Base-by-base conservation (phyloP, 2,797 vertebrate species). In the Enteromius viviparus region DNA sequence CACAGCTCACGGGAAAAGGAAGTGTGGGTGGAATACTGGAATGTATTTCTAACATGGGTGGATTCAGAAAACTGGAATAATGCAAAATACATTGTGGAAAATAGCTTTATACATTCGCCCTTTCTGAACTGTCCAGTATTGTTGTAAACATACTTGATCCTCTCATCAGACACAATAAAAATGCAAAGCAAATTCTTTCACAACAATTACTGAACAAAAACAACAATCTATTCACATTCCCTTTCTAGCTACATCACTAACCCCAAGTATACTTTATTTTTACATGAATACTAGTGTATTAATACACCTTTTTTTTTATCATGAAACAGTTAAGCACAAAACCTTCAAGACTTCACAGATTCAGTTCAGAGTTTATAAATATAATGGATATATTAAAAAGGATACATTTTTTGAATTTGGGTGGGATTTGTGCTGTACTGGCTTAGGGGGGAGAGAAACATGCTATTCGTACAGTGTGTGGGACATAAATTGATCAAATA, bases 1-100 rank as follows among this genome's bases (percentile, higher is more conserved):
- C 62, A 74, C 32, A 71, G 76, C 71, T 74, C 82, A 80, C 60
- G 4, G 70, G 71, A 81, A 88, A 78, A 80, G 78, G 82, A 81
- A 72, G 82, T 84, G 85, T 77, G 82, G 79, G 80, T 62, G 80
- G 58, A 76, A 80, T 65, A 82, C 82, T 80, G 80, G 85, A 87
- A 88, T 84, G 79, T 68, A 80, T 69, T 84, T 83, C 45, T 23
- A 74, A 68, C 26, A 49, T 75, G 82, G 78, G 82, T 74, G 79
- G 82, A 81, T 58, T 74, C 14, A 32, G 45, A 80, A 58, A 70
- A 82, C 66, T 84, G 71, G 65, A 77, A 82, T 78, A 76, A 80
- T 82, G 45, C 60, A 80, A 68, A 84, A 84, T 82, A 37, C 77
- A 78, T 84, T 47, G 66, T 68, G 66, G 69, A 26, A 26, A 68